Conservation (phyloP, 2,797 vertebrate species). For the Rhincodon typus region DNA sequence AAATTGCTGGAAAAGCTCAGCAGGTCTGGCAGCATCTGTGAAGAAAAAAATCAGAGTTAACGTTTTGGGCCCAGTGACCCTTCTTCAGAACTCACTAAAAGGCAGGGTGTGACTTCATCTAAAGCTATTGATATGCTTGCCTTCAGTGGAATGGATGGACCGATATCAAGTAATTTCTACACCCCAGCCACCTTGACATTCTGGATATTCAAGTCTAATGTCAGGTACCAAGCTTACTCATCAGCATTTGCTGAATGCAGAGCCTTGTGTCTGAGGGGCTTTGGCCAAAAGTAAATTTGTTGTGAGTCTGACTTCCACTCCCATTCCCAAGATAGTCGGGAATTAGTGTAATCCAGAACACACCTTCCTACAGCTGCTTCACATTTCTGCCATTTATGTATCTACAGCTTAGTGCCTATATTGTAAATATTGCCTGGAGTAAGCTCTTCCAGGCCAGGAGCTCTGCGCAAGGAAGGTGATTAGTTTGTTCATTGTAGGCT, state of each 20-base stretch:
- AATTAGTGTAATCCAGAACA: background rate
- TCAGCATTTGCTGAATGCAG: background rate
- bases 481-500: background rate
- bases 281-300: background rate
- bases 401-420: background rate
- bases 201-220: background rate
- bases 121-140: background rate
- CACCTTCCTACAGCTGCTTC: background rate
- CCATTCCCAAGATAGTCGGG: background rate
- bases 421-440: background rate
- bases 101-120: background rate
- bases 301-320: background rate
- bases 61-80: too few species aligned
- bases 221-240: background rate
- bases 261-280: background rate
- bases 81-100: too few species aligned
- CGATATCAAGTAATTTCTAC: background rate
- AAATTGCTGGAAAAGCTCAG: too few species aligned
- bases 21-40: too few species aligned
- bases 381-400: background rate
- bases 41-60: too few species aligned
- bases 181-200: background rate
- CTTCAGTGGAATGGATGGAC: background rate
- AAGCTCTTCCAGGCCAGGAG: background rate
- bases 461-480: background rate